Conservation (phyloP, 2,888 invertebrate genomes). For the Vannuccia rotundouncinata region DNA sequence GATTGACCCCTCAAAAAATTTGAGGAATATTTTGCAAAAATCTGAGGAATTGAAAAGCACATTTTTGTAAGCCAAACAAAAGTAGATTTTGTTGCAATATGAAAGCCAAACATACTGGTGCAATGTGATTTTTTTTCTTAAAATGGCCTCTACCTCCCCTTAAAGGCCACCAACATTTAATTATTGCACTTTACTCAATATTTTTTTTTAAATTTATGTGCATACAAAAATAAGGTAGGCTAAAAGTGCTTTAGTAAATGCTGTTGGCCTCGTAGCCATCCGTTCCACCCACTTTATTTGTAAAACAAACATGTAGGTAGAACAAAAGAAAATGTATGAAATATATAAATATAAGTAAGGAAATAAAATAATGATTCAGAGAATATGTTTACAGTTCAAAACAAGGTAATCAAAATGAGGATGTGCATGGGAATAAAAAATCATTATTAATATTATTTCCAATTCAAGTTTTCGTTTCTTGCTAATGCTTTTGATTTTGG, state of each 20-base stretch:
- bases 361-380: background rate
- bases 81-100: too few species aligned
- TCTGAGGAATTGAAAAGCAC: background rate
- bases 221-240: conserved; percentile 22
- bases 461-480: too few species aligned
- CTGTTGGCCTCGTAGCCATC: conserved; percentile 26
- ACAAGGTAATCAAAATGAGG: background rate
- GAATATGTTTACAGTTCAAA: background rate
- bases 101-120: too few species aligned
- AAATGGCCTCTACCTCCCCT: conserved; percentile 16
- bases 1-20: background rate
- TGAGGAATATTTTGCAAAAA: background rate
- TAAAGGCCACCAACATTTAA: conserved; percentile 24
- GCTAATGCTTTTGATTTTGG: too few species aligned
- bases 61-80: too few species aligned
- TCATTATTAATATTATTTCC: too few species aligned
- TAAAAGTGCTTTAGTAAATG: conserved; percentile 23
- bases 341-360: background rate
- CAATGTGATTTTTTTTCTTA: conserved; percentile 26
- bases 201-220: conserved; percentile 21
- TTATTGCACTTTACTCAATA: conserved; percentile 26
- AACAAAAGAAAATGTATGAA: conserved; percentile 5
- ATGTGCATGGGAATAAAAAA: too few species aligned
- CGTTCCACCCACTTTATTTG: conserved; percentile 26
- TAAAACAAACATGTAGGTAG: conserved; percentile 23